phyloP scores from a whole-genome alignment of 2,888 invertebrate genomes.

The Rotaria macrura region DNA sequence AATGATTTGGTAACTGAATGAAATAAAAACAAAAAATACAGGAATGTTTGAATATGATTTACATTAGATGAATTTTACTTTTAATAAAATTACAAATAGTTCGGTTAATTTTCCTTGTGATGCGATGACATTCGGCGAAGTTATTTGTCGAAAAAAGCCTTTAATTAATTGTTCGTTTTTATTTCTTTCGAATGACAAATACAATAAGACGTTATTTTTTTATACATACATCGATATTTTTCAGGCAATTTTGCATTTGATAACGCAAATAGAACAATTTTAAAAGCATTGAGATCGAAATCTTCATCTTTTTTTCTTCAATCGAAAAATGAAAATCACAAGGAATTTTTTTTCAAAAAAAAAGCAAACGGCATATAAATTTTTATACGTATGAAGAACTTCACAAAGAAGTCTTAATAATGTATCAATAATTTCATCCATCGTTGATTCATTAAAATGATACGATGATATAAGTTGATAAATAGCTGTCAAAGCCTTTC shows the following conservation, averaged over 20 bases:
- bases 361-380: too few species aligned
- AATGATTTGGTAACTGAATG: neutral
- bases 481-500: neutral
- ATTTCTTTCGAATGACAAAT: neutral
- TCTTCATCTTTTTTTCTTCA: neutral
- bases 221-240: slow-evolving; percentile 15
- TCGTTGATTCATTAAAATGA: slow-evolving; percentile 17
- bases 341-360: too few species aligned
- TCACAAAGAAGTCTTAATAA: neutral
- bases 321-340: neutral
- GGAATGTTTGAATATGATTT: too few species aligned
- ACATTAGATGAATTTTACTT: neutral
- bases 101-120: neutral
- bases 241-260: slow-evolving; percentile 14
- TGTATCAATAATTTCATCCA: slow-evolving; percentile 14
- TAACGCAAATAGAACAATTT: slow-evolving; percentile 8
- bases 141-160: slow-evolving; percentile 11
- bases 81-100: neutral
- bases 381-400: neutral
- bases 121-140: slow-evolving; percentile 1
- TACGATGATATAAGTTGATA: neutral
- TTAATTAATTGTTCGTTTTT: neutral
- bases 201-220: neutral
- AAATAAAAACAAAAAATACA: neutral
- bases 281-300: neutral